A percentile compares a stretch with the other conserved stretches of the same genome.
Evolutionary conservation across 2,113 vertebrate genomes (phyloP).

Genomic region (Tachuris rubrigastra): DNA sequence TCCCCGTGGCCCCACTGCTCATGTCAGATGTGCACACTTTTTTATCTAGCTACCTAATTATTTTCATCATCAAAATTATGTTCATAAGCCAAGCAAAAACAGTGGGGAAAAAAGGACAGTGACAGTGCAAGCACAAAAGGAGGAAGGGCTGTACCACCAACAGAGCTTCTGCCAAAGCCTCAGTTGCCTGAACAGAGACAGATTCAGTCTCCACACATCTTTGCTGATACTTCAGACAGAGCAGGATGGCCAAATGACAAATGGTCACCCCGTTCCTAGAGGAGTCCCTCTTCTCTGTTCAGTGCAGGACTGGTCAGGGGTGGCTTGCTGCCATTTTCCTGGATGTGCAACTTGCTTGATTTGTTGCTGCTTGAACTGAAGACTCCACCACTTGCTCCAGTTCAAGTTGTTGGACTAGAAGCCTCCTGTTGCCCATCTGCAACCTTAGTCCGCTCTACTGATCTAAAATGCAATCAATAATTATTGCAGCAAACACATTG

Average conservation of each 20-base stretch:
- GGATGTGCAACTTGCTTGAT: background rate
- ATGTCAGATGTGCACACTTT: background rate
- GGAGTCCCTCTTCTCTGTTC: rapidly evolving
- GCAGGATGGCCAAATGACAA: background rate
- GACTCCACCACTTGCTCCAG: background rate
- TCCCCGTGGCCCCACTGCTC: background rate
- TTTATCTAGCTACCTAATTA: background rate
- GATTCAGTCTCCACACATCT: background rate
- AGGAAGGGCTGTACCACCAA: background rate
- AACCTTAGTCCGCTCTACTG: background rate
- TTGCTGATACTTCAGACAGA: background rate
- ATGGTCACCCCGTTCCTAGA: background rate
- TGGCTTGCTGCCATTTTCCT: background rate
- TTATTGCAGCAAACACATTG: background rate
- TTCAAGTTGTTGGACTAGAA: background rate
- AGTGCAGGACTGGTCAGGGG: background rate
- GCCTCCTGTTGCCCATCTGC: background rate
- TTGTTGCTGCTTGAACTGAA: background rate
- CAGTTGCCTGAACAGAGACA: background rate
- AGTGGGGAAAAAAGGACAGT: background rate
- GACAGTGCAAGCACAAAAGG: background rate
- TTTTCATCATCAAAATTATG: background rate
- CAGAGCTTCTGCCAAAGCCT: background rate
- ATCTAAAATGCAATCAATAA: background rate
- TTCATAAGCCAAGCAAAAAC: background rate